Evolutionary conservation across 2,113 vertebrate genomes (phyloP), one percentile per base, ranked within the genome.

Genomic region (Oncorhynchus keta): DNA sequence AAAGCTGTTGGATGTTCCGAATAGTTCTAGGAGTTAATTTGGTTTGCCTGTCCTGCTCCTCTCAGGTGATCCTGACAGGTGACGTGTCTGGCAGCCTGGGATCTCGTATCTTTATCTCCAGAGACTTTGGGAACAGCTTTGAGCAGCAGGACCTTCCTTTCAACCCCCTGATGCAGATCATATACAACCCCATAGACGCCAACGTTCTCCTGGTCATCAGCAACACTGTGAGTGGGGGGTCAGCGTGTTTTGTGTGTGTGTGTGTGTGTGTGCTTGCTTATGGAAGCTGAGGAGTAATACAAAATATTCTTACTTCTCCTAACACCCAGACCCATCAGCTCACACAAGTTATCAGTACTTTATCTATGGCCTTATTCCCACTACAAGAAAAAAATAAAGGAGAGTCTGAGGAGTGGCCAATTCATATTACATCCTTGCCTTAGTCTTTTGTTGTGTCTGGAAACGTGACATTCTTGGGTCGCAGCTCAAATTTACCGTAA

Each of bases 31-130:
- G 3, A 22, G 7, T 26, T 65, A 28, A 45, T 67, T 32, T 67
- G 65, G 65, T 20, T 11, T 76, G 3, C 68, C 9, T 81, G 22
- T 87, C 48, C 71, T 67, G 24, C 28, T 2, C 16, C 18, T 39
- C 82, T 26, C 84, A 98, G 97, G 96, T 98, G 78, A 96, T 98
- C 83, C 91, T 98, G 82, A 97, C 95, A 0, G 95, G 92, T 0
- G 95, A 97, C 5, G 92, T 96, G 16, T 95, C 97, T 1, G 94
- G 95, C 20, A 88, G 89, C 32, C 87, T 68, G 0, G 93, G 93
- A 0, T 94, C 94, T n/a, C 90, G 93, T 64, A 94, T 98, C 76
- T 97, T 97, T 85, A 91, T 94, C 78, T 97, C 97, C 0, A 90
- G 68, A 9, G 91, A 98, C 86, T 97, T 95, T 28, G 97, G 95